phyloP scores from a whole-genome alignment of 2,888 invertebrate species.

The Uloborus plumipes region DNA sequence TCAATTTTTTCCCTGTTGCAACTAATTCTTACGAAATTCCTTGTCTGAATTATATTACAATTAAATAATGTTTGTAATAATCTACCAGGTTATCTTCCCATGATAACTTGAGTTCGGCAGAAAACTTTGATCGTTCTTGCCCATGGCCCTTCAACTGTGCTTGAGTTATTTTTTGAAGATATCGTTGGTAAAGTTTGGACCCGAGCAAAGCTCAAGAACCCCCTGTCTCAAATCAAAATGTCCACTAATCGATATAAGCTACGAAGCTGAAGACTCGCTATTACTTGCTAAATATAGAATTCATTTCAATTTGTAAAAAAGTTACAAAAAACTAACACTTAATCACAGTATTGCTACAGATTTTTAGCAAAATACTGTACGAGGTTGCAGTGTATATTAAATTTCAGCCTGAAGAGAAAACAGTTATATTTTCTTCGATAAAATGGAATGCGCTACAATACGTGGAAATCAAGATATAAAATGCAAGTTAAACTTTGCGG shows the following conservation, averaged over 20 bases:
- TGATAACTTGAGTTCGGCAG: no score
- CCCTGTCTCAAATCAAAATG: no score
- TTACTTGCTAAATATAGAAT: constrained; percentile 21
- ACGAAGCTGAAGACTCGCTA: constrained; percentile 1
- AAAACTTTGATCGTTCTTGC: no score
- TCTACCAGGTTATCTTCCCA: no score
- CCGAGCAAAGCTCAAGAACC: constrained; percentile 2
- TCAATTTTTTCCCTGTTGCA: no score
- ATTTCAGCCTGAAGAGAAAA: constrained; percentile 11
- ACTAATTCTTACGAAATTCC: no score
- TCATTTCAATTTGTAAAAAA: constrained; percentile 37
- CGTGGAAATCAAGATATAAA: no score
- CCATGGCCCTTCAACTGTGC: not conserved
- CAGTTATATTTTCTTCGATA: not conserved
- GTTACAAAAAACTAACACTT: constrained; percentile 20
- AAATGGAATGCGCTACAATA: no score
- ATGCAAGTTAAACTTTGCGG: no score
- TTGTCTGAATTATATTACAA: no score
- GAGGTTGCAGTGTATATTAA: constrained; percentile 10
- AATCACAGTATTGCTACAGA: constrained; percentile 10
- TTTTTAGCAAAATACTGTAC: constrained; percentile 15
- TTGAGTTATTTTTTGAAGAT: constrained; percentile 2
- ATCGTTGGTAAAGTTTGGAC: constrained; percentile 2
- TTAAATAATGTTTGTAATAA: no score
- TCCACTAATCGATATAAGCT: constrained; percentile 2